These are phyloP conservation scores for Campylomormyrus numenius DNA, from an alignment of 2,113 vertebrate genomes.

Conservation along the genomic window DNA sequence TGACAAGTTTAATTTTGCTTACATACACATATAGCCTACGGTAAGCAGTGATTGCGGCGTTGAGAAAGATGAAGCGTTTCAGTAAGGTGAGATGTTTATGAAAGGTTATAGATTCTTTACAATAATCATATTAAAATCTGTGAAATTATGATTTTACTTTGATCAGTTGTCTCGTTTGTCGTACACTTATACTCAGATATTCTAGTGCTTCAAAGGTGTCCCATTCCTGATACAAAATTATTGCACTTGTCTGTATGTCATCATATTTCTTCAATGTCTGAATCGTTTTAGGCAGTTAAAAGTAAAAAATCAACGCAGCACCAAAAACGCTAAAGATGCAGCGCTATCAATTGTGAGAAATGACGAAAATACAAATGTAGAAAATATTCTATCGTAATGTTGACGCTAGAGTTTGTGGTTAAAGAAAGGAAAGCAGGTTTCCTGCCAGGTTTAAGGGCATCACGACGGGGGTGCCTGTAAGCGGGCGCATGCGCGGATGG, in stretches of 20 bases:
- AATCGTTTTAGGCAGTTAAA: background rate
- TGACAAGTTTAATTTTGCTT: background rate
- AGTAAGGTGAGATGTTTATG: background rate
- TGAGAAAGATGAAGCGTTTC: background rate
- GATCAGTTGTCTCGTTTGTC: background rate
- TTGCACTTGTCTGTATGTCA: background rate
- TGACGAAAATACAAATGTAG: background rate
- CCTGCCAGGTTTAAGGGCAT: background rate
- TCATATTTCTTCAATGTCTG: background rate
- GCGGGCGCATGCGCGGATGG: slow-evolving; percentile 36
- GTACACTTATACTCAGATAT: background rate
- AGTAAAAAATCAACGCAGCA: background rate
- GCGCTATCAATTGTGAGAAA: background rate
- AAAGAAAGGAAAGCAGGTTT: background rate
- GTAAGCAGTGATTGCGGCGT: background rate
- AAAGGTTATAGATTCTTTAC: background rate
- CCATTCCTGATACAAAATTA: background rate
- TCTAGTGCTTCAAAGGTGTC: background rate
- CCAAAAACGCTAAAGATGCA: background rate
- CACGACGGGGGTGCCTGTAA: background rate
- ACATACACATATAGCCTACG: background rate
- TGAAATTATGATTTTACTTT: background rate
- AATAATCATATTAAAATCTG: background rate
- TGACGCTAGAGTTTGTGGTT: background rate
- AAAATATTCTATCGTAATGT: background rate